Evolutionary conservation across 2,888 invertebrate species (phyloP).

Genomic region (Sphaerophoria rueppellii): DNA sequence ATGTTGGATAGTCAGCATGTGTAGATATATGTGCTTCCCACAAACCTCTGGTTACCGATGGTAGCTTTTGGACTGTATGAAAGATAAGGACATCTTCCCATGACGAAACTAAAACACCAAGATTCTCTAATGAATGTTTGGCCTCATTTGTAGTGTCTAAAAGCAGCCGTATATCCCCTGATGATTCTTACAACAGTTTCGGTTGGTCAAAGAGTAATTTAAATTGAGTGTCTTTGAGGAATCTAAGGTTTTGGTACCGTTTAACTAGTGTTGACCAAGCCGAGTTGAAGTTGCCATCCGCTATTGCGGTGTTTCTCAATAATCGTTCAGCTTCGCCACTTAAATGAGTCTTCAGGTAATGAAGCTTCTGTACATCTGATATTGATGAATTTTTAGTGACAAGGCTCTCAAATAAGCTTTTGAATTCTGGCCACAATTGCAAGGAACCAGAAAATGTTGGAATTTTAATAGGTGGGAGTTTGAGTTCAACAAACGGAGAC

Average conservation of each 20-base stretch:
- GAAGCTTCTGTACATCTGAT: conserved; percentile 32
- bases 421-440: conserved; percentile 32
- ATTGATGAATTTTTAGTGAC: conserved; percentile 33
- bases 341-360: conserved; percentile 20
- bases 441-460: conserved; percentile 28
- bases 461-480: conserved; percentile 37
- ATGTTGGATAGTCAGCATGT: conserved; percentile 33
- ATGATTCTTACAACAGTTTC: neutral
- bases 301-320: conserved; percentile 8
- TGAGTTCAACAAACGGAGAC: conserved; percentile 1
- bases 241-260: conserved; percentile 30
- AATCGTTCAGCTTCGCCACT: neutral
- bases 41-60: conserved; percentile 7
- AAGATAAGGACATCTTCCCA: conserved; percentile 50
- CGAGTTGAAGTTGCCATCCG: conserved; percentile 36
- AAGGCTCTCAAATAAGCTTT: conserved; percentile 1
- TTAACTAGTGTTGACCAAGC: conserved; percentile 35
- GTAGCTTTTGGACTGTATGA: conserved; percentile 35
- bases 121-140: conserved; percentile 22
- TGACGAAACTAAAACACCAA: conserved; percentile 33
- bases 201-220: conserved; percentile 23
- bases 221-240: conserved; percentile 32
- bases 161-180: conserved; percentile 9
- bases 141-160: conserved; percentile 28
- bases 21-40: conserved; percentile 40